Conservation (phyloP, 2,113 vertebrate species). For the Scopus umbretta region DNA sequence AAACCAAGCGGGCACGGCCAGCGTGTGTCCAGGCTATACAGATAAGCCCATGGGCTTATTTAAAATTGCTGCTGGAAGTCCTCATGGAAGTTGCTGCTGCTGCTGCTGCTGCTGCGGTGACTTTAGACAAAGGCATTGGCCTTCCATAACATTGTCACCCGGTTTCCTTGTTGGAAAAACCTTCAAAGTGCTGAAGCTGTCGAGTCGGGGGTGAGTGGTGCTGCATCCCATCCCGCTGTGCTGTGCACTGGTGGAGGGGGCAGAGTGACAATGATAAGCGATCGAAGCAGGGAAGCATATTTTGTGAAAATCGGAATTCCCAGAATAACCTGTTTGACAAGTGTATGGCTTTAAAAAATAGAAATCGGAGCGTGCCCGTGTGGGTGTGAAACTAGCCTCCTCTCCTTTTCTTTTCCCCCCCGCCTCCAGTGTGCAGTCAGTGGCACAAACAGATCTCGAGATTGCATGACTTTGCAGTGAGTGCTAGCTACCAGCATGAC, state of each 20-base stretch:
- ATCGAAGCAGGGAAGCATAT: conserved; percentile 12
- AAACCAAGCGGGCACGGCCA: not conserved
- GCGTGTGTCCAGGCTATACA: not conserved
- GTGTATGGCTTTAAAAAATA: conserved; percentile 39
- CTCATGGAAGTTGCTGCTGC: not conserved
- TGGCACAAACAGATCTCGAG: conserved; percentile 49
- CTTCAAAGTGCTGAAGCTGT: not conserved
- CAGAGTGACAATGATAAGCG: not conserved
- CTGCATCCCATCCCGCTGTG: not conserved
- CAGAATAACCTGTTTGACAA: conserved; percentile 74
- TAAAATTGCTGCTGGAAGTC: not conserved
- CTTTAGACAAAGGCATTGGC: conserved; percentile 23
- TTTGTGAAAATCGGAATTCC: conserved; percentile 58
- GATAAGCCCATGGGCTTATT: not conserved
- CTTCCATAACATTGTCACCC: not conserved
- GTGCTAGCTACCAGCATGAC: conserved; percentile 55
- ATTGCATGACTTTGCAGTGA: conserved; percentile 48
- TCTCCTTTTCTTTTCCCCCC: not conserved
- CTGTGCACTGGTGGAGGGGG: not conserved
- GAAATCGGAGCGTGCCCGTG: conserved; percentile 39
- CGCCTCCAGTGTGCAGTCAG: not conserved
- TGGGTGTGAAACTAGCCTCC: conserved; percentile 30
- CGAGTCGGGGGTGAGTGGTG: not conserved
- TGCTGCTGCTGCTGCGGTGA: not conserved
- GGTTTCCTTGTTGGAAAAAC: not conserved